A percentile compares a stretch with the other conserved stretches of the same genome.
Conservation (phyloP, 2,113 vertebrate genomes). For the Ginglymostoma cirratum region DNA sequence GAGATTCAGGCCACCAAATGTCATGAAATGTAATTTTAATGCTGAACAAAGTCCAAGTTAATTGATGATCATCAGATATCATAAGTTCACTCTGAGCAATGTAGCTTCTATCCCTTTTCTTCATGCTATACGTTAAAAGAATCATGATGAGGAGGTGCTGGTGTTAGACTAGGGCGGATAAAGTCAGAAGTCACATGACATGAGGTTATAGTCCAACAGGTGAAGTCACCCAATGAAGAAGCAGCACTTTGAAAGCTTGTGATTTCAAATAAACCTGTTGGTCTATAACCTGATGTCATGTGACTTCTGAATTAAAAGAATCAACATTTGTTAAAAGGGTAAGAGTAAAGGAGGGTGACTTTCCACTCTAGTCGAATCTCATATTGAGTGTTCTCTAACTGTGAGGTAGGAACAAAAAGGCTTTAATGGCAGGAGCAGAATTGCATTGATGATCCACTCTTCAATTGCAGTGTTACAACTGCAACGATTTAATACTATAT, state of each 20-base stretch:
- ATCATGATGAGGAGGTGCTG: background rate
- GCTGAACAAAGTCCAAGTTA: background rate
- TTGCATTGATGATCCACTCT: background rate
- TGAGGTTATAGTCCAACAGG: too few relatives aligned
- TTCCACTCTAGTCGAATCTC: background rate
- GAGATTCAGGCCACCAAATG: background rate
- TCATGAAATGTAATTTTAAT: background rate
- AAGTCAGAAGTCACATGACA: too few relatives aligned
- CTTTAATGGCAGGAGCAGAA: background rate
- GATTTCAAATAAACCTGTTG: too few relatives aligned
- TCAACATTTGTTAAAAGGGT: background rate
- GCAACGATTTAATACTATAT: constrained; percentile 9
- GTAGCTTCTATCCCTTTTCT: background rate
- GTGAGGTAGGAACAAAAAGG: background rate
- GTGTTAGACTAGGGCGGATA: too few relatives aligned
- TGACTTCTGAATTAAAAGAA: background rate
- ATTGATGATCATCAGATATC: background rate
- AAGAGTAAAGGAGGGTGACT: background rate
- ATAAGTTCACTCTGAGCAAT: background rate
- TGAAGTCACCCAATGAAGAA: too few relatives aligned
- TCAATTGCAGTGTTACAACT: constrained; percentile 5
- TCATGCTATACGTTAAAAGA: background rate
- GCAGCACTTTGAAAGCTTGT: too few relatives aligned
- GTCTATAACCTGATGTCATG: too few relatives aligned
- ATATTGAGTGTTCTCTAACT: background rate